Base-by-base conservation (phyloP, 2,888 invertebrate species). In the Rotaria socialis region DNA sequence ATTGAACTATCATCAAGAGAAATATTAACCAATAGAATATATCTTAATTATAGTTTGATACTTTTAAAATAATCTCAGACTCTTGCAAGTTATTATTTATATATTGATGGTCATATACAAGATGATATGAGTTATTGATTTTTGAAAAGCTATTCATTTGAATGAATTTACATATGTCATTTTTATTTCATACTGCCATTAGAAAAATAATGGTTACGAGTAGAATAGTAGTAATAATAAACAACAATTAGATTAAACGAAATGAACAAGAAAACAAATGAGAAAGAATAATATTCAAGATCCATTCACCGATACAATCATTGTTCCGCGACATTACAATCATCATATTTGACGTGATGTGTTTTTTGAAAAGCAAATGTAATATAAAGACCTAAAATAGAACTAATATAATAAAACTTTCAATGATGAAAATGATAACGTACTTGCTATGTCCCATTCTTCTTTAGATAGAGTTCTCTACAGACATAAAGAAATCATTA, bases 281-380 rank as follows among this genome's bases (percentile, higher is more conserved):
- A 56, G 10, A 22, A 24, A 24, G 56, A 56, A 24, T 7, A 56
- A 24, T 2, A 24, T 56, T 56, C 24, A 24, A 56, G 56, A 56
- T 52, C 0, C 67, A 35, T 52, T 8, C 67, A 35, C n/a, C 16
- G 14, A 14, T 14, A 5, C 0, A n/a, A 27, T 67, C 35, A 67
- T 16, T 2, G 24, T 24, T 47, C 24, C 10, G 80, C 0, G n/a
- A 14, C 22, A 43, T 1, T 43, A 47, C 24, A 7, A 1, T 75
- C 75, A 24, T 75, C 80, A n/a, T 80, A 80, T 19, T 47, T n/a
- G 14, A 80, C n/a, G 3, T 80, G 10, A 80, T n/a, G 80, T 80
- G n/a, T n/a, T 47, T 80, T 80, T 80, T 80, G 16, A 19, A 80
- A 80, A n/a, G 80, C 80, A 47, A 80, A 80, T 47, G n/a, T 80